Base-by-base conservation (phyloP, 2,113 vertebrate species). In the Tamias sibiricus region DNA sequence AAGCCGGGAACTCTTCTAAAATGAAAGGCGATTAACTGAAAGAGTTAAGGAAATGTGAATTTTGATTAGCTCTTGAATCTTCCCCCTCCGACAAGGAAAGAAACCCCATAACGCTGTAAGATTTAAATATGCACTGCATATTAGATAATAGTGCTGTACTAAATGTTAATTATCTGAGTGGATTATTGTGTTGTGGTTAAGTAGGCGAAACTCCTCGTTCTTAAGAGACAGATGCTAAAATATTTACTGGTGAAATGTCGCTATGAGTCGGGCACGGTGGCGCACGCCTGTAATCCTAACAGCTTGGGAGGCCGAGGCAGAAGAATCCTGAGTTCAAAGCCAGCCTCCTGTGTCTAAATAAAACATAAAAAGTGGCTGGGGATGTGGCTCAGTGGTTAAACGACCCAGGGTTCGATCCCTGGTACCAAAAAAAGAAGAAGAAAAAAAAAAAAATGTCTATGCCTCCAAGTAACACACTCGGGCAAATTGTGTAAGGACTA, bases 31-130 rank as follows among this genome's bases (percentile, higher is more conserved):
- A 75, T 87, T 84, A 85, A 90, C 40, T 7, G 44, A 62, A 86
- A 16, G n/a, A 35, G 40, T 87, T 72, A 93, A 88, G 10, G 69
- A 76, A 81, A 91, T 71, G 42, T 93, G 69, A 91, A 79, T n/a
- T 57, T 62, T 82, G 42, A 76, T 13, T 91, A 75, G 44, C 77
- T 89, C 74, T 44, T 87, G 68, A 72, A 57, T 87, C 35, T 84
- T 19, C 57, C 40, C 20, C 30, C 52, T 49, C 28, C 68, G 84
- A 95, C 17, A 80, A 90, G 35, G 86, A 59, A 28, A 84, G 85
- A 62, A 40, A 4, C 54, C 20, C 24, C 80, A 79, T 74, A 71
- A 92, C 89, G 57, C 42, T 59, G 14, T 90, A 90, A 86, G n/a
- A 72, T 22, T 85, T 81, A 93, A 91, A 52, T 85, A 79, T 71